phyloP scores from a whole-genome alignment of 2,888 invertebrate genomes.

The Ectemnius continuus region DNA sequence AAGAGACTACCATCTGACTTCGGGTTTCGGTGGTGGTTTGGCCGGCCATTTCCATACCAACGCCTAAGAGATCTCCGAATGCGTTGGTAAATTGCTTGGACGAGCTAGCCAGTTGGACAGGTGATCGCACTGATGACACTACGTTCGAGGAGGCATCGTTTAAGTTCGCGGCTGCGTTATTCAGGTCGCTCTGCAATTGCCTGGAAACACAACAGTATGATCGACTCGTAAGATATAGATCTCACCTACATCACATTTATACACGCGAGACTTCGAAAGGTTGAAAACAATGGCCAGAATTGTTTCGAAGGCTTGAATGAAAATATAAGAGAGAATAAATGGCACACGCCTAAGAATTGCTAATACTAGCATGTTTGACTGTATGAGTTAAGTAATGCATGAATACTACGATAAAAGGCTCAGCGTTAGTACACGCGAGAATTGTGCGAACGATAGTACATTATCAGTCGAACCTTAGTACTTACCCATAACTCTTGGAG shows the following conservation, averaged over 20 bases:
- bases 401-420: slow-evolving; percentile 17
- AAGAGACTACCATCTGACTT: slow-evolving; percentile 89
- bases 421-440: background rate
- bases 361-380: background rate
- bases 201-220: slow-evolving; percentile 72
- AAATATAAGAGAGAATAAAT: background rate
- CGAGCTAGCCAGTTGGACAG: slow-evolving; percentile 85
- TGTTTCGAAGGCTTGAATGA: background rate
- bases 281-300: too few relatives aligned
- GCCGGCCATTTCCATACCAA: slow-evolving; percentile 91
- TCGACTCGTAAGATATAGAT: background rate
- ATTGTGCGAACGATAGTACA: background rate
- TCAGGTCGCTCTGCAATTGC: slow-evolving; percentile 91
- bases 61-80: slow-evolving; percentile 87
- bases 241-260: too few relatives aligned
- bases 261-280: too few relatives aligned
- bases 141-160: slow-evolving; percentile 92
- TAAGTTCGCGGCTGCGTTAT: slow-evolving; percentile 89
- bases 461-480: slow-evolving; percentile 17
- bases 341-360: background rate
- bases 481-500: slow-evolving; percentile 84
- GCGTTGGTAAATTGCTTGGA: slow-evolving; percentile 89
- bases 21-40: slow-evolving; percentile 86
- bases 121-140: slow-evolving; percentile 86
- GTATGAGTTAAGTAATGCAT: background rate